Evolutionary conservation across 2,888 invertebrate species (phyloP).

Genomic region (Drosophila birchii): DNA sequence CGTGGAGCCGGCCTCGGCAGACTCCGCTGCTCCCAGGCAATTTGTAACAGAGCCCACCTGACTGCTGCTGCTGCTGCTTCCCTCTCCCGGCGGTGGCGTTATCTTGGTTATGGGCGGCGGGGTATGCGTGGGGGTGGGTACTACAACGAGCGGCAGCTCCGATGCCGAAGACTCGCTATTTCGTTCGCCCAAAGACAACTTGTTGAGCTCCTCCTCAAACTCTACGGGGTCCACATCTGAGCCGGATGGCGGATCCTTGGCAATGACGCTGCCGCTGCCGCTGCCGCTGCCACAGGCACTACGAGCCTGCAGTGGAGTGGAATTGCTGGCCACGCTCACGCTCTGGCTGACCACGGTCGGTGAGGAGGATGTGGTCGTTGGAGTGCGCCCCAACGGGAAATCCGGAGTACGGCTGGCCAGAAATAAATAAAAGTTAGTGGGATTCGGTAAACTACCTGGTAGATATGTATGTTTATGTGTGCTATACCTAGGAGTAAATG

Average conservation of each 20-base stretch:
- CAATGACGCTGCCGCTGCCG: conserved; percentile 28
- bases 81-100: conserved; percentile 52
- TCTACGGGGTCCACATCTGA: conserved; percentile 60
- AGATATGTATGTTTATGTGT: neutral
- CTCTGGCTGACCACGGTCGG: conserved; percentile 62
- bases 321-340: conserved; percentile 18
- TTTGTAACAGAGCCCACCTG: conserved; percentile 2
- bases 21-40: neutral
- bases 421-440: neutral
- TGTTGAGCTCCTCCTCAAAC: conserved; percentile 58
- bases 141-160: conserved; percentile 41
- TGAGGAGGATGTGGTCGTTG: conserved; percentile 70
- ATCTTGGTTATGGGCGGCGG: conserved; percentile 65
- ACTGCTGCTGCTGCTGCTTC: conserved; percentile 9
- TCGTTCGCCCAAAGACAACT: conserved; percentile 53
- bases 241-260: conserved; percentile 60
- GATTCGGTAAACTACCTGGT: neutral
- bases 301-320: conserved; percentile 48
- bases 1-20: neutral
- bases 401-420: conserved; percentile 70
- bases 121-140: conserved; percentile 60
- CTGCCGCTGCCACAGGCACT: conserved; percentile 29
- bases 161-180: conserved; percentile 56
- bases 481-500: conserved; percentile 82
- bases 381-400: conserved; percentile 63